phyloP scores from a whole-genome alignment of 2,113 vertebrate species.

The Actenoides hombroni region DNA sequence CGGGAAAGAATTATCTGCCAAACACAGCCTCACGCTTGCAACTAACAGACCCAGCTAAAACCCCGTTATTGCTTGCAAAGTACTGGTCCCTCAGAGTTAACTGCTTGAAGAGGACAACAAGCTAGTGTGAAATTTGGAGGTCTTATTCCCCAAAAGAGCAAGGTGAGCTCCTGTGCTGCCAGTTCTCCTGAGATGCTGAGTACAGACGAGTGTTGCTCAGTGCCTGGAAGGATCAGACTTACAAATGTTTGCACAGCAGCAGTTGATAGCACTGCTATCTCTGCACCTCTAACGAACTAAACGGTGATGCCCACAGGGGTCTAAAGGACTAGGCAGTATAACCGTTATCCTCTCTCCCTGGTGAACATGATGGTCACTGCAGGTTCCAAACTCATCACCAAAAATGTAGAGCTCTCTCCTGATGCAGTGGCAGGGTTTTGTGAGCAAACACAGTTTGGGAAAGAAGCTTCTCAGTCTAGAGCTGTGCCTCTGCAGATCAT shows the following conservation, averaged over 20 bases:
- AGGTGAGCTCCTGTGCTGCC: neutral
- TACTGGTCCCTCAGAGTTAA: neutral
- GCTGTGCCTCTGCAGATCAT: neutral
- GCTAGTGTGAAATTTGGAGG: neutral
- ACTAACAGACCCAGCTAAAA: neutral
- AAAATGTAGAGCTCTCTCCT: neutral
- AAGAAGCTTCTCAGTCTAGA: neutral
- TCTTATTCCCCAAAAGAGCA: neutral
- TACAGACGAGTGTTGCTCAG: neutral
- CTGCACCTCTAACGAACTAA: neutral
- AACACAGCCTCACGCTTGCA: neutral
- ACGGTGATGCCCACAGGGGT: neutral
- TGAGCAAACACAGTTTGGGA: neutral
- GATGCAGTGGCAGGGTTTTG: neutral
- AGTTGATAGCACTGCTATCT: neutral
- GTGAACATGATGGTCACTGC: fast-evolving
- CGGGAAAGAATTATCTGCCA: neutral
- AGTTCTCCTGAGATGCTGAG: neutral
- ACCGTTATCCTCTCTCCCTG: neutral
- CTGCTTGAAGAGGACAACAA: neutral
- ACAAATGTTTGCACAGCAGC: neutral
- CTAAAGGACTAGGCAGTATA: neutral
- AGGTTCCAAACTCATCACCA: neutral
- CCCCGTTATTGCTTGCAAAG: neutral
- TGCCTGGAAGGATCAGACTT: neutral